A percentile compares a stretch with the other conserved stretches of the same genome.
Evolutionary conservation across 1,140 invertebrate genomes (phyloP).

Genomic region (Cecropterus lyciades): DNA sequence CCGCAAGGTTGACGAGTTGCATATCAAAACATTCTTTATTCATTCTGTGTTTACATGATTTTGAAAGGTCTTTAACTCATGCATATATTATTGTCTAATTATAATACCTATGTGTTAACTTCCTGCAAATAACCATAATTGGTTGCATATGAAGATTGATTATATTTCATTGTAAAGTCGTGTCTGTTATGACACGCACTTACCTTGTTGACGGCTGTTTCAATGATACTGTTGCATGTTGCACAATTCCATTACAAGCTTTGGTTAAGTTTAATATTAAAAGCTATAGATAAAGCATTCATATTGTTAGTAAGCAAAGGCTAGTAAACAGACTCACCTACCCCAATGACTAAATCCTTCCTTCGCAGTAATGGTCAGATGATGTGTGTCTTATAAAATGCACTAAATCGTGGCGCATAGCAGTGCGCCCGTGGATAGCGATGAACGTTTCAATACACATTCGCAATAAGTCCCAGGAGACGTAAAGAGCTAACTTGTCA

Average conservation of each 20-base stretch:
- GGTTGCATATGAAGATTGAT: too few species aligned
- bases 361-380: conserved; percentile 84
- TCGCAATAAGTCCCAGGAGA: conserved; percentile 78
- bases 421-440: conserved; percentile 83
- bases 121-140: too few species aligned
- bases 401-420: conserved; percentile 83
- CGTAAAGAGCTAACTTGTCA: conserved; percentile 70
- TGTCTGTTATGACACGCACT: too few species aligned
- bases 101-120: not conserved
- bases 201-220: not conserved
- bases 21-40: conserved; percentile 43
- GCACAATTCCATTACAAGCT: not conserved
- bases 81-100: not conserved
- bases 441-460: conserved; percentile 84
- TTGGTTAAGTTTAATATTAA: not conserved
- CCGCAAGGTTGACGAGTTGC: conserved; percentile 47
- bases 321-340: conserved; percentile 55
- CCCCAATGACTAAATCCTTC: conserved; percentile 71
- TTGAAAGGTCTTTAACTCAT: not conserved
- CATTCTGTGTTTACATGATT: not conserved
- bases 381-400: conserved; percentile 84
- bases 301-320: conserved; percentile 12
- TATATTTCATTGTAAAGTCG: too few species aligned
- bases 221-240: not conserved
- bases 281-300: not conserved